Conservation (phyloP, 2,113 vertebrate species). For the Regulus satrapa region DNA sequence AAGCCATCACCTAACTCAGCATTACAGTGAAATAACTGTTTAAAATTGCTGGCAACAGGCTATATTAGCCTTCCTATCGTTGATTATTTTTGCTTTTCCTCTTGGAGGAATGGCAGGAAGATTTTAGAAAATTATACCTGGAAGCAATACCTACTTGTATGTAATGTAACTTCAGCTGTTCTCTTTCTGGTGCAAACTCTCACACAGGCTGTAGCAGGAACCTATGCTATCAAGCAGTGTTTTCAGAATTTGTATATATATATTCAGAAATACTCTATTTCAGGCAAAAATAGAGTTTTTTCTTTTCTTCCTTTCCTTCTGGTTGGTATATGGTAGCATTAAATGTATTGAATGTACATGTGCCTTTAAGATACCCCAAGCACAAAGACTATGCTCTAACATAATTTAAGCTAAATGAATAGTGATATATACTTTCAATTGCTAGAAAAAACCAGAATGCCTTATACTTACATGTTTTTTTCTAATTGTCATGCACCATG, state of each 20-base stretch:
- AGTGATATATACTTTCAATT: neutral
- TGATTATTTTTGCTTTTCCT: neutral
- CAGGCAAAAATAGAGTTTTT: neutral
- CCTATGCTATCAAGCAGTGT: neutral
- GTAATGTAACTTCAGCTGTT: neutral
- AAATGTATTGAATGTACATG: neutral
- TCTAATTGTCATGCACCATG: neutral
- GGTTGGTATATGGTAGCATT: neutral
- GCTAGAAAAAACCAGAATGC: neutral
- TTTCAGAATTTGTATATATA: neutral
- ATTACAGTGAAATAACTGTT: neutral
- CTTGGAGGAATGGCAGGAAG: neutral
- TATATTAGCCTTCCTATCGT: neutral
- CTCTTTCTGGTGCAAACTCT: neutral
- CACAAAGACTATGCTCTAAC: neutral
- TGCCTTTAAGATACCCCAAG: neutral
- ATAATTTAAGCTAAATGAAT: neutral
- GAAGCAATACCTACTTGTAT: neutral
- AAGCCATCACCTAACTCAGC: neutral
- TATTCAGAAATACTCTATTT: neutral
- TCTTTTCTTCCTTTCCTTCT: neutral
- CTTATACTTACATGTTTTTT: neutral
- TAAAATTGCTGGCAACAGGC: neutral
- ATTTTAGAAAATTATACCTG: neutral
- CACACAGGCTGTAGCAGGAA: neutral